Evolutionary conservation across 2,888 invertebrate species (phyloP).

Genomic region (Penaeus monodon): DNA sequence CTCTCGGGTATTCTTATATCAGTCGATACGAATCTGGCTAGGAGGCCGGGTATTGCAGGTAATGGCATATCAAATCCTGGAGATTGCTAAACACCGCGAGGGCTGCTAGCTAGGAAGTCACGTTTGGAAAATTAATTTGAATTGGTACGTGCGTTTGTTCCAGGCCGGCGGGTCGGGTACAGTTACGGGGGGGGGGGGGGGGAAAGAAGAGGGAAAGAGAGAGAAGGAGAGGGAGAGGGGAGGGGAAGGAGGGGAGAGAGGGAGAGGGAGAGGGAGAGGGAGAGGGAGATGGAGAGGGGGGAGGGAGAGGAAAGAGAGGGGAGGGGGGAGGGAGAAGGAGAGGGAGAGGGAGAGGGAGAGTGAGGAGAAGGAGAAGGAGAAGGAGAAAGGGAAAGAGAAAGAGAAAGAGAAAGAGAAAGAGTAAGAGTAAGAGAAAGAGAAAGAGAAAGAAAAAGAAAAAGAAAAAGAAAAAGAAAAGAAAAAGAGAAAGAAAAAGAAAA

Average conservation of each 20-base stretch:
- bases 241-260: not conserved
- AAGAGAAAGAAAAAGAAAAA: not conserved
- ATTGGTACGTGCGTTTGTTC: too few species aligned
- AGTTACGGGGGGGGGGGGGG: not conserved
- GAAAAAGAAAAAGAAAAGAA: not conserved
- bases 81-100: too few species aligned
- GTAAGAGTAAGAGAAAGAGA: not conserved
- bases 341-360: not conserved
- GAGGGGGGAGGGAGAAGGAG: not conserved
- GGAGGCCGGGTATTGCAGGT: too few species aligned
- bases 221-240: not conserved
- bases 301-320: not conserved
- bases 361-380: not conserved
- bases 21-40: too few species aligned
- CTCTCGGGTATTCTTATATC: too few species aligned
- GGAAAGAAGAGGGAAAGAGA: not conserved
- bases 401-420: too few species aligned
- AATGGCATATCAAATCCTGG: too few species aligned
- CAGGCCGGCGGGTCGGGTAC: too few species aligned
- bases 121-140: too few species aligned
- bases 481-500: too few species aligned
- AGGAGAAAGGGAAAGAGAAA: not conserved
- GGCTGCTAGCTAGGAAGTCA: too few species aligned
- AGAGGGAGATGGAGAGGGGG: not conserved
- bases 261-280: too few species aligned